Evolutionary conservation across 1,140 invertebrate species (phyloP).

Genomic region (Zeugodacus cucurbitae): DNA sequence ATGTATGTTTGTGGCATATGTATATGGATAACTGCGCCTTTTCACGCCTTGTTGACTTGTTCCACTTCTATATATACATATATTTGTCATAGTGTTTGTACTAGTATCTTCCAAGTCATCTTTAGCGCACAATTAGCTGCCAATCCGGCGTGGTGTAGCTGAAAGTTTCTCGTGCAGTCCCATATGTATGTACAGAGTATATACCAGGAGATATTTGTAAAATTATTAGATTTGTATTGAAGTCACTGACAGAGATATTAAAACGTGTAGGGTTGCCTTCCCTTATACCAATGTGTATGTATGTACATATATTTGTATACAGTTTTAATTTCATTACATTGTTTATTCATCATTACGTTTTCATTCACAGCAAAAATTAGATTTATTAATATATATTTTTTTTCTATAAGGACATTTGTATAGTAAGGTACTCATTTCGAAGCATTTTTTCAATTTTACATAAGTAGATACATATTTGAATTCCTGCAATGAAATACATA

Average conservation of each 20-base stretch:
- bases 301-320: background rate
- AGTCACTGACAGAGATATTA: background rate
- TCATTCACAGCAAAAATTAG: conserved; percentile 2
- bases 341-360: background rate
- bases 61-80: background rate
- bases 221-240: background rate
- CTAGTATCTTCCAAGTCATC: conserved; percentile 3
- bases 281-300: background rate
- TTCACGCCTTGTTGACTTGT: background rate
- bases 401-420: too few species aligned
- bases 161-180: background rate
- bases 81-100: background rate
- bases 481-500: too few species aligned
- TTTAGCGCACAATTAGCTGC: conserved; percentile 28
- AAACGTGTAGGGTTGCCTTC: background rate
- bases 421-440: too few species aligned
- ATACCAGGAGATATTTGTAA: background rate
- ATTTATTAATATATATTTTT: background rate
- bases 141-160: background rate
- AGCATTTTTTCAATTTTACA: too few species aligned
- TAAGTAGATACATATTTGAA: too few species aligned
- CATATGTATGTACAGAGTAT: background rate
- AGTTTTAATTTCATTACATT: conserved; percentile 16
- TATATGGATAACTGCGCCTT: background rate
- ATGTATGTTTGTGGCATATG: background rate